Conservation (phyloP, 2,888 invertebrate genomes). For the Polymixis lichenea region DNA sequence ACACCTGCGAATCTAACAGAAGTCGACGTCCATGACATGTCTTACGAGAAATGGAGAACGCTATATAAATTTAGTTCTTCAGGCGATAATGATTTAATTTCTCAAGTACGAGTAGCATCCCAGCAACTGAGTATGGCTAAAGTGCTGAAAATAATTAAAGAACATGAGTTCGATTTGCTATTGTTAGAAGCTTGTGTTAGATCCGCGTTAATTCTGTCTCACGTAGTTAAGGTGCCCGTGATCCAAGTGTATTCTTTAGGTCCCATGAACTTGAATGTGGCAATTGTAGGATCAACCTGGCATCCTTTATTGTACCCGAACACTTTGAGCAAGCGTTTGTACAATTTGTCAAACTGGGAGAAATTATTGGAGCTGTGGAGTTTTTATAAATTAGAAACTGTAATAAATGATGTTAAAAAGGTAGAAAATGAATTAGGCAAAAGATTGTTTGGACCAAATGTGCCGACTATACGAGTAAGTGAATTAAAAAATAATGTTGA, state of each 20-base stretch:
- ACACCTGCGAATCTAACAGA: conserved; percentile 76
- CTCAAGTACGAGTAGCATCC: neutral
- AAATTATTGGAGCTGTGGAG: conserved; percentile 66
- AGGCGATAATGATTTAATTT: conserved; percentile 38
- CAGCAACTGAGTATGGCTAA: neutral
- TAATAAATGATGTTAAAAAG: conserved; percentile 38
- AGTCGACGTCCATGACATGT: conserved; percentile 75
- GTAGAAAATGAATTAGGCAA: conserved; percentile 58
- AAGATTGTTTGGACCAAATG: conserved; percentile 66
- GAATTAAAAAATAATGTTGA: conserved; percentile 72
- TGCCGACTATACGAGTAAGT: conserved; percentile 61
- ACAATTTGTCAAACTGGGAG: conserved; percentile 72
- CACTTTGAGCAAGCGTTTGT: conserved; percentile 54
- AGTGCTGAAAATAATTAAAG: conserved; percentile 23
- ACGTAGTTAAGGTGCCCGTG: conserved; percentile 12
- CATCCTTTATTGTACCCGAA: conserved; percentile 72
- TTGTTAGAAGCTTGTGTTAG: conserved; percentile 17
- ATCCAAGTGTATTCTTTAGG: conserved; percentile 72
- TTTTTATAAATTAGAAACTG: conserved; percentile 29
- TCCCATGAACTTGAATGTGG: conserved; percentile 37
- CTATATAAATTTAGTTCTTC: conserved; percentile 8
- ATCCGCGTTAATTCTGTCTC: conserved; percentile 18
- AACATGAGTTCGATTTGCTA: conserved; percentile 21
- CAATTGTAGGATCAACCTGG: conserved; percentile 65
- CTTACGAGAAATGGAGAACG: conserved; percentile 63